Evolutionary conservation across 2,888 invertebrate genomes (phyloP), one percentile per base, ranked within the genome.

Genomic region (Tanytarsus gracilentus): DNA sequence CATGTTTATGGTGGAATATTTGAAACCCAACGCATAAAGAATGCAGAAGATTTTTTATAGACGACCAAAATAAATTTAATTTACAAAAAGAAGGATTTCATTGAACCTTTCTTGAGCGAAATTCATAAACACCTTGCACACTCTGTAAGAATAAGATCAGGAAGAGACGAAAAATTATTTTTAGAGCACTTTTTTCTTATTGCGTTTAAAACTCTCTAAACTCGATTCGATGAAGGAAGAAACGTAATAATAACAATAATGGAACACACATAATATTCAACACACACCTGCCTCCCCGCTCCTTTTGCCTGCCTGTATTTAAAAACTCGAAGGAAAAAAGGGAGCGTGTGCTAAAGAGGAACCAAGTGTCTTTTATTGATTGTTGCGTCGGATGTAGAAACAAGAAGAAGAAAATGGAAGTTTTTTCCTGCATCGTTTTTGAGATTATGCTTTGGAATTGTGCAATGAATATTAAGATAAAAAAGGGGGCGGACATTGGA

Each of bases 361-460:
- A 58, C 58, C 58, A 58, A 58, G 40, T 58, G 58, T 58, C 58
- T 58, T 58, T 48, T 58, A 58, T 58, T 58, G 58, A 58, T 48
- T 48, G 58, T 58, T 40, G 48, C 58, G 23, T 44, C 44, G 44
- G 44, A 44, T 44, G 44, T 44, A 18, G 18, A 44, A n/a, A 23
- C 11, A 44, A 44, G 21, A 44, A 21, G 18, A 33, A 33, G 6
- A 2, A 5, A 2, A 33, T 11, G n/a, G n/a, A 33, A 33, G n/a
- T 11, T 5, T 33, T 44, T 44, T 44, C 18, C 21, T 40, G 9
- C 23, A 23, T 44, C 23, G 6, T 44, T 23, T 18, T 44, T 18
- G 9, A 18, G 11, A 23, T 3, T 14, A n/a, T 39, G 5, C 21
- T 40, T 40, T 40, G 30, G 30, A 9, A 8, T 21, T 40, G 18